Evolutionary conservation across 2,888 invertebrate species (phyloP).

Genomic region (Eristalis tenax): DNA sequence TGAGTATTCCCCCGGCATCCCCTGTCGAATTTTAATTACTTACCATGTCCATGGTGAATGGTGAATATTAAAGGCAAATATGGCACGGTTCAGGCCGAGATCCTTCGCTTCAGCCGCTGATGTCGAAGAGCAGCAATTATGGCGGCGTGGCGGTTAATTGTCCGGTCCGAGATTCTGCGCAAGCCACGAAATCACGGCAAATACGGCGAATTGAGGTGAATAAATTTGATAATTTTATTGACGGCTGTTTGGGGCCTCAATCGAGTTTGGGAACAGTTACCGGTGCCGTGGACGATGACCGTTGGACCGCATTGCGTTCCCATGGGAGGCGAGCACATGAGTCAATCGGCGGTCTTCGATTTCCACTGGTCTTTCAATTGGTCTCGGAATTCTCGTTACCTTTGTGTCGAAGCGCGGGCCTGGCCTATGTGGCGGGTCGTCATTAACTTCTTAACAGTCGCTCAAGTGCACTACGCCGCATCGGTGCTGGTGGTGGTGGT

Average conservation of each 20-base stretch:
- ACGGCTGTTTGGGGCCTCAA: conserved; percentile 38
- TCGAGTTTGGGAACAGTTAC: conserved; percentile 56
- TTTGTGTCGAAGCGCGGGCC: conserved; percentile 25
- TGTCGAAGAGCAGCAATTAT: conserved; percentile 29
- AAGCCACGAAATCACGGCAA: neutral
- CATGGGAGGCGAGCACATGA: conserved; percentile 28
- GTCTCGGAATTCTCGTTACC: conserved; percentile 42
- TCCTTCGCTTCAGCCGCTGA: neutral
- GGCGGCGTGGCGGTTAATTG: conserved; percentile 50
- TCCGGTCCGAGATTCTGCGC: conserved; percentile 44
- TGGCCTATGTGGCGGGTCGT: conserved; percentile 5
- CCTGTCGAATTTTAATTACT: conserved; percentile 58
- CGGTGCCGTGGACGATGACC: conserved; percentile 38
- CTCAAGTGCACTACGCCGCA: conserved; percentile 33
- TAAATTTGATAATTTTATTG: conserved; percentile 68
- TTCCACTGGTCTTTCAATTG: conserved; percentile 55
- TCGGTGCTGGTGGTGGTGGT: conserved; percentile 17
- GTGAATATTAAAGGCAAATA: conserved; percentile 53
- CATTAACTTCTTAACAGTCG: conserved; percentile 43
- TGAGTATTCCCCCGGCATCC: conserved; percentile 49
- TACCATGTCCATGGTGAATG: conserved; percentile 24
- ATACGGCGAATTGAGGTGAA: conserved; percentile 48
- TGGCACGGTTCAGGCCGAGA: conserved; percentile 49
- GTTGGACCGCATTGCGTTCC: conserved; percentile 23
- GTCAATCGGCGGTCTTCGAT: conserved; percentile 48